A percentile compares a stretch with the other conserved stretches of the same genome.
phyloP scores from a whole-genome alignment of 2,888 invertebrate species.

The Thera obeliscata region DNA sequence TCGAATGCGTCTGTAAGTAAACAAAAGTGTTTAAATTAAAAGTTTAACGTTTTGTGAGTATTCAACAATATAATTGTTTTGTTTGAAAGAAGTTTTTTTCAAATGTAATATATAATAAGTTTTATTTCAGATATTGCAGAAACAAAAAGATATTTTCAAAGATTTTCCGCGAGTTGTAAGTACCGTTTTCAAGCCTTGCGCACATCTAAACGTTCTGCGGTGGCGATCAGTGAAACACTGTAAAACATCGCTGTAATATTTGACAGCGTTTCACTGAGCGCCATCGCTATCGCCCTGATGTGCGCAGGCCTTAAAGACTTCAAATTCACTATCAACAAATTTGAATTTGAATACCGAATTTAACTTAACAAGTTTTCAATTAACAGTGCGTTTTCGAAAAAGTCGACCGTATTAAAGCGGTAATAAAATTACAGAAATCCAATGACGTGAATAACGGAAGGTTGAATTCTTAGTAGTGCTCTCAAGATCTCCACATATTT shows the following conservation, averaged over 20 bases:
- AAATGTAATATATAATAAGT: background rate
- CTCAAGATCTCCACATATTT: too few species aligned
- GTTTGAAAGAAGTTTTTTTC: too few species aligned
- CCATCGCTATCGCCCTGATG: too few species aligned
- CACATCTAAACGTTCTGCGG: too few species aligned
- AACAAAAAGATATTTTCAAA: constrained; percentile 7
- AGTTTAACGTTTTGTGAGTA: too few species aligned
- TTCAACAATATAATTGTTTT: too few species aligned
- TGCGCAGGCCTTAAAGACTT: too few species aligned
- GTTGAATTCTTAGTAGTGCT: too few species aligned
- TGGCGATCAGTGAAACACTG: too few species aligned
- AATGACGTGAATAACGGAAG: too few species aligned
- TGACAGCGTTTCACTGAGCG: background rate
- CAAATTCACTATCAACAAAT: constrained; percentile 25
- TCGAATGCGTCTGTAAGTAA: background rate
- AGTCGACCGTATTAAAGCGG: background rate
- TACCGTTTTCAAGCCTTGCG: background rate
- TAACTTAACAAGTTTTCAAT: constrained; percentile 32
- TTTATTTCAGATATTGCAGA: background rate
- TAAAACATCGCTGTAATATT: too few species aligned
- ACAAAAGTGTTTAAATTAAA: background rate
- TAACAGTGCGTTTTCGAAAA: constrained; percentile 6
- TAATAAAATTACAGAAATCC: background rate
- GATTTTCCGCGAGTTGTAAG: constrained; percentile 14
- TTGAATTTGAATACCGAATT: constrained; percentile 33